A percentile compares a stretch with the other conserved stretches of the same genome.
These are phyloP conservation scores for Crossocerus cetratus DNA, from an alignment of 2,888 invertebrate species.

Conservation along the genomic window DNA sequence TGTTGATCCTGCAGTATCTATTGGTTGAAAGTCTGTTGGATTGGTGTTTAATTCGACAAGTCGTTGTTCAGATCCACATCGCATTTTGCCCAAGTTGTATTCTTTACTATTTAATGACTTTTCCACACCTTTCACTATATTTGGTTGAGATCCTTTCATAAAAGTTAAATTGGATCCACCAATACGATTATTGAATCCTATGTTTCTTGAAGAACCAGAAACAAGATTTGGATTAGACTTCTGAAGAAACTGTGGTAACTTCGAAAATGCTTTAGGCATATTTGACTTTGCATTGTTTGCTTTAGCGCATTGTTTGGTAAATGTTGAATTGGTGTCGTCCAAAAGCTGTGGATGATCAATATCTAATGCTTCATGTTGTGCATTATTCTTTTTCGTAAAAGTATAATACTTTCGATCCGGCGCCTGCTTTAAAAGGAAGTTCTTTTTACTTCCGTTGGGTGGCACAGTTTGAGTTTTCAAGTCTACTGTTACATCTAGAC, in stretches of 20 bases:
- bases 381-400: slow-evolving; percentile 60
- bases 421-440: slow-evolving; percentile 9
- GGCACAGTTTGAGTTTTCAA: slow-evolving; percentile 10
- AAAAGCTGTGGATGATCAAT: slow-evolving; percentile 33
- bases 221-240: slow-evolving; percentile 75
- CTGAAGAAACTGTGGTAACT: slow-evolving; percentile 70
- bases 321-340: slow-evolving; percentile 46
- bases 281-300: slow-evolving; percentile 54
- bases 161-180: slow-evolving; percentile 55
- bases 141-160: slow-evolving; percentile 65
- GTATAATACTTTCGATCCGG: slow-evolving; percentile 61
- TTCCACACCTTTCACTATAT: slow-evolving; percentile 59
- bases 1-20: slow-evolving; percentile 66
- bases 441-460: not conserved
- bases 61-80: slow-evolving; percentile 69
- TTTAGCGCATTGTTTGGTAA: slow-evolving; percentile 46
- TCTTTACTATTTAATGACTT: slow-evolving; percentile 55
- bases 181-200: not conserved
- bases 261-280: slow-evolving; percentile 62
- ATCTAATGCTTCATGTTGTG: slow-evolving; percentile 36
- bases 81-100: slow-evolving; percentile 61
- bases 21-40: slow-evolving; percentile 57
- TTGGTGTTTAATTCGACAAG: slow-evolving; percentile 58
- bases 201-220: slow-evolving; percentile 59
- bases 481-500: slow-evolving; percentile 48